Base-by-base conservation (phyloP, 2,113 vertebrate genomes). In the Bostrychus sinensis region DNA sequence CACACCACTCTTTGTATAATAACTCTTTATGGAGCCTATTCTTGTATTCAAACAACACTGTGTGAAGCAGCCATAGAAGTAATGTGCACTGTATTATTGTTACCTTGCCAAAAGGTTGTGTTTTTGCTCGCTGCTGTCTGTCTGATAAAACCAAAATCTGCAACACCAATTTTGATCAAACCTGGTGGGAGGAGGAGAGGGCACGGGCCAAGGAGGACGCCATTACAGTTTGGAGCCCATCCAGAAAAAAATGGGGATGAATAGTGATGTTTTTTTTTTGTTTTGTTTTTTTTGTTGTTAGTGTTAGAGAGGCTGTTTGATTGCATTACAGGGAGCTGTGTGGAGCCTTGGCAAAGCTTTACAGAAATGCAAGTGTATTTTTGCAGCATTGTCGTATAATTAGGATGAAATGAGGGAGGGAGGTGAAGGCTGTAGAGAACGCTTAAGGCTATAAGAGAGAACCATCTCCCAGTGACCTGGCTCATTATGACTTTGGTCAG, bases 401-500 rank as follows among this genome's bases (percentile, higher is more conserved):
- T 25, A 26, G 55, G 32, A 45, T 61, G n/a, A 69, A 36, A 36
- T 5, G 8, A 16, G 4, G 16, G 13, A 51, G 54, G 51, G 58
- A 53, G 63, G 70, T 64, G 65, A 65, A 64, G 42, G 69, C 12
- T 25, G 55, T 26, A 59, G 41, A 62, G 71, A 65, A 48, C 25
- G 61, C 72, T 75, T 16, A 20, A 45, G 32, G 74, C 51, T 68
- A 11, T 64, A 66, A 71, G 62, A 14, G 58, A 72, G 60, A 43
- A 34, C 30, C 48, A n/a, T 36, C 41, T 66, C 54, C 28, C 34
- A 34, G 45, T 69, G 72, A 75, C 25, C 56, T 28, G 11, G 38
- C 62, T 71, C 65, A 69, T 72, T 70, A 75, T 60, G 38, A 45
- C 13, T 48, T 50, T 64, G 69, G 83, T 66, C 72, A 63, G 70